phyloP scores from a whole-genome alignment of 2,797 vertebrate genomes.

The Microchirus variegatus region DNA sequence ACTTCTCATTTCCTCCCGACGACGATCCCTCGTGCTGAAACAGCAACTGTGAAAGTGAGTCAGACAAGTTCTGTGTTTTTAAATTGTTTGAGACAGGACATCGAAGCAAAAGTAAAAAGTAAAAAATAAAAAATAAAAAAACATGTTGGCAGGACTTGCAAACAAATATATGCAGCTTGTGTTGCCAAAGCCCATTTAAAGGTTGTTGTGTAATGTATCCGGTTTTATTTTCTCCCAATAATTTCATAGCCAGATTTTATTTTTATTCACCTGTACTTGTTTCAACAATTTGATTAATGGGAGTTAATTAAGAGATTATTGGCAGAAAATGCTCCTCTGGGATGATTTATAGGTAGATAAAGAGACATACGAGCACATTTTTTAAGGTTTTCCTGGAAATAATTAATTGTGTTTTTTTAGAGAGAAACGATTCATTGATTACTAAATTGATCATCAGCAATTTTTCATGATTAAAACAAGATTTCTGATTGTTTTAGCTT shows the following conservation, averaged over 20 bases:
- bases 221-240: neutral
- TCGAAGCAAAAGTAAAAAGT: constrained; percentile 45
- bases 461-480: too few species aligned
- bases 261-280: neutral
- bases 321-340: constrained; percentile 12
- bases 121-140: neutral
- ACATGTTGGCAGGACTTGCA: constrained; percentile 33
- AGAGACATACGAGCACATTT: constrained; percentile 4
- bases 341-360: constrained; percentile 17
- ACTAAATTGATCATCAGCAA: too few species aligned
- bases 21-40: constrained; percentile 49
- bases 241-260: too few species aligned
- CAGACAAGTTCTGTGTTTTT: constrained; percentile 34
- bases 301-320: constrained; percentile 18
- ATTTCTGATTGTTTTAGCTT: too few species aligned
- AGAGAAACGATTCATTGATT: too few species aligned
- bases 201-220: constrained; percentile 2
- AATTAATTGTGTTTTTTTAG: too few species aligned
- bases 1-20: constrained; percentile 26
- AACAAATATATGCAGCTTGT: neutral
- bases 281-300: constrained; percentile 12
- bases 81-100: constrained; percentile 25
- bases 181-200: constrained; percentile 11
- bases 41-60: constrained; percentile 15
- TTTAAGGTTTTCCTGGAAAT: constrained; percentile 14